Conservation (phyloP, 92 coral and sea anemone species). For the Phenganax subtilis region DNA sequence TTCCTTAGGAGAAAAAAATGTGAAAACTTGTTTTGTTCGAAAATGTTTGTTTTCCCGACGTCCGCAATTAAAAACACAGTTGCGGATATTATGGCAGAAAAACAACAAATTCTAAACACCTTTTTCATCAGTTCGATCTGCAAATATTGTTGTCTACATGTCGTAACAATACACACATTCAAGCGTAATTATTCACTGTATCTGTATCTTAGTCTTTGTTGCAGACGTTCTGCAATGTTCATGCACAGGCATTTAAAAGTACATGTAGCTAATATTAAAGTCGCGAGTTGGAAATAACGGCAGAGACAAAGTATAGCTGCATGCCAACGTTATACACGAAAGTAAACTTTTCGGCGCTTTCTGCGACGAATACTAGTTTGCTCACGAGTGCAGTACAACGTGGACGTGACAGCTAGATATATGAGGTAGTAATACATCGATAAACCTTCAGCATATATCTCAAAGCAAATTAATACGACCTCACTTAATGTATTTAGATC, state of each 20-base stretch:
- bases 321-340: no score
- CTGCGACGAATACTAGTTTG: no score
- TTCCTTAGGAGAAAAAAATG: no score
- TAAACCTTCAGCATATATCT: background rate
- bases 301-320: no score
- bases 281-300: no score
- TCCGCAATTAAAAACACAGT: background rate
- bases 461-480: conserved; percentile 11
- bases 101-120: conserved; percentile 8
- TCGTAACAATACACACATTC: no score
- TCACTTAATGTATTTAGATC: conserved; percentile 6
- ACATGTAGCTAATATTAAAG: no score
- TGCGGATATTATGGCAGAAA: conserved; percentile 19
- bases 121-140: conserved; percentile 3
- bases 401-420: conserved; percentile 6
- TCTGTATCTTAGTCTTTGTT: no score
- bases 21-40: background rate
- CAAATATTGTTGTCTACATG: conserved; percentile 1
- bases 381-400: background rate
- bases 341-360: no score
- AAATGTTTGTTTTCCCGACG: background rate
- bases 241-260: no score
- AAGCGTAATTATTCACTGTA: no score
- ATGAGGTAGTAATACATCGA: background rate
- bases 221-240: no score